Evolutionary conservation across 2,113 vertebrate species (phyloP), one percentile per base, ranked within the genome.

Genomic region (Lamprotornis superbus): DNA sequence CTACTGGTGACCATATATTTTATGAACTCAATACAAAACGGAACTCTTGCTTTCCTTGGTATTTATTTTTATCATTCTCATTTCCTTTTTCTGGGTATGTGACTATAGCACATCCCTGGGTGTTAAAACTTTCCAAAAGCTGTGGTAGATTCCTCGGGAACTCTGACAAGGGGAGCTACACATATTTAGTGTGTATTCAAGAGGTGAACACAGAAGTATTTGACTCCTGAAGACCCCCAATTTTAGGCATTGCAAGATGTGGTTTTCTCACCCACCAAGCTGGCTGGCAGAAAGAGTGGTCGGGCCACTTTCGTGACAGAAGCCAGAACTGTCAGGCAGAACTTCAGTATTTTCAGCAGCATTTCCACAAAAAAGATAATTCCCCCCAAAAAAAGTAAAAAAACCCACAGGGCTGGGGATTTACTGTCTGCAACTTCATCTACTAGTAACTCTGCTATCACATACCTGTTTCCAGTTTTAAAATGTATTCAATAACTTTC

Each of bases 1-100:
- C 44, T 75, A 5, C 9, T n/a, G 11, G 22, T 46, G 67, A 59
- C 37, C 14, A 24, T n/a, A 9, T n/a, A 76, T 80, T 76, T 88
- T 61, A 28, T 53, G 25, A 78, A 73, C 37, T 82, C n/a, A 44
- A 28, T 60, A 24, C 3, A 15, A 93, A 94, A 52, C 12, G 1
- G 63, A 87, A 79, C 19, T 82, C 37, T 49, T 40, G 23, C 28
- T 94, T 82, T 82, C 80, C 15, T 65, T 60, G 49, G 15, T 22
- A 47, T 82, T 94, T 95, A 75, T 87, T 92, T 88, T 77, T 89
- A 56, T 44, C 28, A 61, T 63, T 94, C 39, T 67, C 35, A 55
- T 76, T 95, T 89, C 60, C 73, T 90, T 92, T 84, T 92, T 69
- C 61, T 79, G 21, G 15, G 28, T 65, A 30, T 25, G 47, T 78